Base-by-base conservation (phyloP, 2,888 invertebrate genomes). In the Molorchus minor region DNA sequence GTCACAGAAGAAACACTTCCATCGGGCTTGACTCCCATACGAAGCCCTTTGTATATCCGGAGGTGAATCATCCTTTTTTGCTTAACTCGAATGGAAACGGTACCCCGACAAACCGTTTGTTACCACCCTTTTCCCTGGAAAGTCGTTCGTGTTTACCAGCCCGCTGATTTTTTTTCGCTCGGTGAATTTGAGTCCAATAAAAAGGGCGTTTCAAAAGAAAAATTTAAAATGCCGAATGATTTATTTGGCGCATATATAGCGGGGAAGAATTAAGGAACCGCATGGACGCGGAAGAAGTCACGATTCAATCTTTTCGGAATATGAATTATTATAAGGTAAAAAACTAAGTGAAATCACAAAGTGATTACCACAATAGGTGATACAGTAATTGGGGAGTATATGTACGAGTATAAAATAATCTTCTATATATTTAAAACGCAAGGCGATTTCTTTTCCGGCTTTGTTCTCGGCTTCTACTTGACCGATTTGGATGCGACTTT, bases 41-140 rank as follows among this genome's bases (percentile, higher is more conserved):
- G 3, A 33, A 33, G 10, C 3, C 12, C 33, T 33, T 3, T 33
- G 12, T 10, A 12, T 12, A 33, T 33, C 33, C 33, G 33, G 33
- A 7, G 12, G 12, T 33, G 33, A 33, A 33, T 33, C 33, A 33
- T 33, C 12, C 33, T 3, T 33, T n/a, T n/a, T 10, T 33, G 5
- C 12, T 33, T 3, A 33, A 5, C 33, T 3, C 12, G 12, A 33
- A 33, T n/a, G 12, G 5, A 8, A 25, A 25, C 8, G 8, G 25
- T 4, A 25, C 3, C 33, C 12, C n/a, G 33, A 33, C n/a, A 33
- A 33, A 33, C 33, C 33, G 33, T 33, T 33, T 33, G 33, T 33
- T 33, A 12, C 33, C 33, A 33, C 33, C 33, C 33, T n/a, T 33
- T 33, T n/a, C 33, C 12, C 33, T 33, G 33, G n/a, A 33, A 33